phyloP scores from a whole-genome alignment of 2,888 invertebrate genomes.

The Pammene aurita region DNA sequence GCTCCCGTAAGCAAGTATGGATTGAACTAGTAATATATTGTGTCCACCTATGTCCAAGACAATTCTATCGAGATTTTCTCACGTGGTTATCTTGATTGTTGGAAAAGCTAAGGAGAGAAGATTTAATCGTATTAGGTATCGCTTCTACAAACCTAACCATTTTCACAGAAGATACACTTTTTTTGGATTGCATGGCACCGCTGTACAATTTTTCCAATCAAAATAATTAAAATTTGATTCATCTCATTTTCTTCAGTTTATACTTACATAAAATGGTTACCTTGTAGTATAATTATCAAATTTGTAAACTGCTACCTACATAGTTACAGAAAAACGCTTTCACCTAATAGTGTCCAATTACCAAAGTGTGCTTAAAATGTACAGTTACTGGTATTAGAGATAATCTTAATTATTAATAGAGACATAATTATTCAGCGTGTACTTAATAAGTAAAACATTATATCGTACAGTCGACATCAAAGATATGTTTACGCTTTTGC shows the following conservation, averaged over 20 bases:
- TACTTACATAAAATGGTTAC: no score
- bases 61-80: slow-evolving; percentile 6
- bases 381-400: slow-evolving; percentile 21
- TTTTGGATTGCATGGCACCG: no score
- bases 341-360: slow-evolving; percentile 15
- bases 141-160: no score
- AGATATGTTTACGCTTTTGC: no score
- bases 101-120: neutral
- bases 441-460: no score
- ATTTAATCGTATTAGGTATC: neutral
- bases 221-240: no score
- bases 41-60: slow-evolving; percentile 14
- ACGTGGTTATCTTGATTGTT: neutral
- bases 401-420: slow-evolving; percentile 57
- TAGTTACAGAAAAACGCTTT: neutral
- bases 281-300: no score
- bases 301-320: neutral
- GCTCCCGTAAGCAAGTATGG: slow-evolving; percentile 6
- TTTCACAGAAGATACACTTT: no score
- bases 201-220: no score
- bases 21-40: slow-evolving; percentile 2
- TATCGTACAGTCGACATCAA: no score
- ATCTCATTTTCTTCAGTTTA: no score
- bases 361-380: slow-evolving; percentile 2
- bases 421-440: slow-evolving; percentile 56